Evolutionary conservation across 2,113 vertebrate species (phyloP).

Genomic region (Sterrhoptilus dennistouni): DNA sequence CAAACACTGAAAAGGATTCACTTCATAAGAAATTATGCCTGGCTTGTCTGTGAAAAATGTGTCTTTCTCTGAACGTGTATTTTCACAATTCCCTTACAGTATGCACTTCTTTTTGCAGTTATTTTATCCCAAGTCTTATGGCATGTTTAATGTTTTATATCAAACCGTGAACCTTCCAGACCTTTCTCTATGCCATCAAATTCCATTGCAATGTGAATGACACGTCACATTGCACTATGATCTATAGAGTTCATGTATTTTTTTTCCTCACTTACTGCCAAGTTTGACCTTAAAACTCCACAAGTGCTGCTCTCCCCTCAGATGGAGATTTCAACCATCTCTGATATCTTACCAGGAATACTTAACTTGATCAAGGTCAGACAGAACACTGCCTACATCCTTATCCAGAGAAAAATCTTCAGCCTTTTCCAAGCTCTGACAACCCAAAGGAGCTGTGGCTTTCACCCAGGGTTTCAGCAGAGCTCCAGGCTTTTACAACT

Average conservation of each 20-base stretch:
- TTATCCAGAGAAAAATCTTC: not conserved
- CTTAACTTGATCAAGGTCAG: not conserved
- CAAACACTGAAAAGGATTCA: not conserved
- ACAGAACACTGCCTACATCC: not conserved
- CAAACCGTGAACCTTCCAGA: not conserved
- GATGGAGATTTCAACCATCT: not conserved
- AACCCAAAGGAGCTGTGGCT: not conserved
- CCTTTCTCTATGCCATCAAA: not conserved
- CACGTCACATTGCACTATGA: not conserved
- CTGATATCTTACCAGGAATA: not conserved
- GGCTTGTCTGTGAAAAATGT: not conserved
- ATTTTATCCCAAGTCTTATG: not conserved
- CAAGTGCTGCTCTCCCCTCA: not conserved
- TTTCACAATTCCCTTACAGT: not conserved
- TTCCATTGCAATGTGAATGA: not conserved
- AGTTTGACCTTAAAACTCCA: not conserved
- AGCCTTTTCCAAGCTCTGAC: not conserved
- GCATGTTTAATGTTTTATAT: not conserved
- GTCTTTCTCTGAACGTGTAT: not conserved
- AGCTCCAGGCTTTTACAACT: not conserved
- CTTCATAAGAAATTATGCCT: not conserved
- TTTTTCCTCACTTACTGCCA: not conserved
- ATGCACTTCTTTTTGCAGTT: not conserved
- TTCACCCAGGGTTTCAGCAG: not conserved
- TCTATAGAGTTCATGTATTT: fast-evolving